Base-by-base conservation (phyloP, 2,888 invertebrate genomes). In the Poecilobothrus nobilitatus region DNA sequence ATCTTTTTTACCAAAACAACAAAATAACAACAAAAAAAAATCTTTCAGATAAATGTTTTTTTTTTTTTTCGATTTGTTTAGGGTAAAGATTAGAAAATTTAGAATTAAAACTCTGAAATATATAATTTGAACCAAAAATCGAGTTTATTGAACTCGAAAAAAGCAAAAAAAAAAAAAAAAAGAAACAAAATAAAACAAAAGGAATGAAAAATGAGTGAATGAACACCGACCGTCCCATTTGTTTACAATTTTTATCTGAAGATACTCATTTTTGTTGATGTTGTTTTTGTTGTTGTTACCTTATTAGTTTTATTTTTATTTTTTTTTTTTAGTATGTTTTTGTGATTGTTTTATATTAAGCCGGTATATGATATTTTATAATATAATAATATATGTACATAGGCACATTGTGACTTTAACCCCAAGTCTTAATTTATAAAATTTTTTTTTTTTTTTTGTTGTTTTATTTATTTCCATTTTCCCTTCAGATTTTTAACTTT, bases 221-320 rank as follows among this genome's bases (percentile, higher is more conserved):
- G 53, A 53, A 53, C 53, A 53, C 53, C 53, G 53, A 53, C 53
- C n/a, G 15, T 53, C 53, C 53, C 53, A 53, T 53, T 53, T 53
- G 53, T 53, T 53, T 53, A 53, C 53, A 53, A 53, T 53, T 53
- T 53, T 53, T 53, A 53, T 53, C 53, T 18, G 53, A 53, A 53
- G 53, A 53, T 12, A 18, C 53, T 7, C 10, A 7, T 15, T 53
- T 53, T 53, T 53, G 53, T 53, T 53, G 53, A 3, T n/a, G 18
- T 53, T 53, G 15, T 53, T 53, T 53, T 53, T 53, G 6, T 37
- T 53, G 18, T 53, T 53, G 53, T 53, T 27, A 27, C 27, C 27
- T 27, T 27, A 27, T 27, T 27, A 27, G 27, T 27, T 27, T 27
- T 27, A 27, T 27, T 27, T 5, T 27, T 27, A 27, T 27, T 27